phyloP scores from a whole-genome alignment of 2,888 invertebrate species.

The Pecten maximus region DNA sequence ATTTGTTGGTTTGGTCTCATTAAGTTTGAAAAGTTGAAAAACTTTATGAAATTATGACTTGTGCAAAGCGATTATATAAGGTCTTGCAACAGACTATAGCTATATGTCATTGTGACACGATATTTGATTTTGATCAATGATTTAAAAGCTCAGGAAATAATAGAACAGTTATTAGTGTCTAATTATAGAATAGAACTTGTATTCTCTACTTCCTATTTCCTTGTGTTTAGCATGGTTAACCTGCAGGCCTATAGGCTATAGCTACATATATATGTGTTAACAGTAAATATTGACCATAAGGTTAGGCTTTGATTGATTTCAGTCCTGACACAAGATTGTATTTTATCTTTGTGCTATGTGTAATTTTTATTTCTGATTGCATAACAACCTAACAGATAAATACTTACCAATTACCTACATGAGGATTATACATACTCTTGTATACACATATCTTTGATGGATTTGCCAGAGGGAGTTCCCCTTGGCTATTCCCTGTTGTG shows the following conservation, averaged over 20 bases:
- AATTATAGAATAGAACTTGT: background rate
- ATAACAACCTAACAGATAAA: background rate
- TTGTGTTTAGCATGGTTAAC: background rate
- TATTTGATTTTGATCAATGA: too few species aligned
- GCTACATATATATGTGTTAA: background rate
- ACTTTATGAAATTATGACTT: too few species aligned
- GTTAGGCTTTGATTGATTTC: background rate
- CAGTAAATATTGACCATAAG: background rate
- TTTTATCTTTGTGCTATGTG: background rate
- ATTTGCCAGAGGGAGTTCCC: background rate
- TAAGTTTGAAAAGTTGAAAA: too few species aligned
- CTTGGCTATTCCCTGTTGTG: constrained; percentile 30
- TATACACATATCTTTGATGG: background rate
- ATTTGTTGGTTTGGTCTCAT: too few species aligned
- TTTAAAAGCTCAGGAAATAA: too few species aligned
- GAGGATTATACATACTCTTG: background rate
- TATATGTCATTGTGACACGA: too few species aligned
- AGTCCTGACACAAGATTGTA: background rate
- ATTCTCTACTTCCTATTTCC: background rate
- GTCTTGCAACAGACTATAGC: too few species aligned
- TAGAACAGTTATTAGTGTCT: background rate
- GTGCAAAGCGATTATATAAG: too few species aligned
- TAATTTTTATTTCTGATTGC: background rate
- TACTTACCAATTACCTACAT: background rate
- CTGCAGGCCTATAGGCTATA: background rate